phyloP scores from a whole-genome alignment of 2,797 vertebrate genomes.

The Phrynocephalus forsythii region DNA sequence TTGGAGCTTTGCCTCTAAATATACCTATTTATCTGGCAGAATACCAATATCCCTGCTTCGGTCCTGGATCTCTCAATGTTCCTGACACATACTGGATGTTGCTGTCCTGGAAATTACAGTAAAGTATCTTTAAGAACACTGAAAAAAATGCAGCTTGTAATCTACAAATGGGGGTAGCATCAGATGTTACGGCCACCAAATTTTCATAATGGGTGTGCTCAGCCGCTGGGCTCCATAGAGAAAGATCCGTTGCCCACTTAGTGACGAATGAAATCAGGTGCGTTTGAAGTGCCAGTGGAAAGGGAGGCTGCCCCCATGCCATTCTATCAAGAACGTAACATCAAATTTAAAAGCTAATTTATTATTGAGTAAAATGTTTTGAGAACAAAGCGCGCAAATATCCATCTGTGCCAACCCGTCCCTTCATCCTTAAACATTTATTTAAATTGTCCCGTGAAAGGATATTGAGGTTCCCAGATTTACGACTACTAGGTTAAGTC shows the following conservation, averaged over 20 bases:
- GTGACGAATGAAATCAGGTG: not conserved
- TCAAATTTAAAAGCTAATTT: not conserved
- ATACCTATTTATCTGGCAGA: slow-evolving; percentile 9
- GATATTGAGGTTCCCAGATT: not conserved
- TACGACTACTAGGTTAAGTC: not conserved
- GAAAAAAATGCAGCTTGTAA: not conserved
- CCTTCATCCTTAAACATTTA: not conserved
- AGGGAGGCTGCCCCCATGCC: not conserved
- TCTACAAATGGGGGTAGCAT: not conserved
- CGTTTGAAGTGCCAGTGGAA: not conserved
- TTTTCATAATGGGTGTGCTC: not conserved
- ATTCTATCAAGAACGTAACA: not conserved
- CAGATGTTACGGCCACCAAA: not conserved
- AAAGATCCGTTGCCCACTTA: not conserved
- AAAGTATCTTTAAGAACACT: not conserved
- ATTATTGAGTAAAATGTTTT: not conserved
- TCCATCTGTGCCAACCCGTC: not conserved
- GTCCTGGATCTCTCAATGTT: not conserved
- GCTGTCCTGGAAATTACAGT: not conserved
- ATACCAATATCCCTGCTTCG: not conserved
- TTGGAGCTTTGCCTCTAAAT: slow-evolving; percentile 5
- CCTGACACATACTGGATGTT: not conserved
- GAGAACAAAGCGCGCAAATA: not conserved
- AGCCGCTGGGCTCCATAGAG: not conserved
- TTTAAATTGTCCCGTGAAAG: not conserved